A percentile compares a stretch with the other conserved stretches of the same genome.
Conservation (phyloP, 2,113 vertebrate species). For the Athene cunicularia region DNA sequence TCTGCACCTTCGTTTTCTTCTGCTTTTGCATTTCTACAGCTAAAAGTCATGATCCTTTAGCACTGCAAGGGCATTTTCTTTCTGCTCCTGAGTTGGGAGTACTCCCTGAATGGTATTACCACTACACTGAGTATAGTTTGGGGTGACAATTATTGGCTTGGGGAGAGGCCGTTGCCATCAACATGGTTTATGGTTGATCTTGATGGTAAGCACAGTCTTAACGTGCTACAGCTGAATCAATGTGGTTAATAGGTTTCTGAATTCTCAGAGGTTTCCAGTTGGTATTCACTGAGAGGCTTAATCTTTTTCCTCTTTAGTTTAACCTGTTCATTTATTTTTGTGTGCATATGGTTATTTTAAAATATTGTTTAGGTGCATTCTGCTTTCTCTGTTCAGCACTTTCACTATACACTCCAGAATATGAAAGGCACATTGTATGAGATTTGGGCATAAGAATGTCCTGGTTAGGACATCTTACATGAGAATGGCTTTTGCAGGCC, state of each 20-base stretch:
- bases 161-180: neutral
- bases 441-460: neutral
- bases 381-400: neutral
- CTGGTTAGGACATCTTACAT: neutral
- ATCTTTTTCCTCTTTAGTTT: neutral
- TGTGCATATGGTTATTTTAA: neutral
- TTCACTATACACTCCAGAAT: neutral
- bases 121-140: neutral
- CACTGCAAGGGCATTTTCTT: neutral
- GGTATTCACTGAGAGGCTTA: neutral
- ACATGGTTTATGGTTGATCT: neutral
- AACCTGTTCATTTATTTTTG: neutral
- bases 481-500: neutral
- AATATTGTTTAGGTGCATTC: neutral
- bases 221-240: neutral
- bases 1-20: neutral
- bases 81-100: neutral
- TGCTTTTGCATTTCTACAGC: neutral
- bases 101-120: neutral
- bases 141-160: neutral
- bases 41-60: neutral
- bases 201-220: neutral
- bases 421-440: neutral
- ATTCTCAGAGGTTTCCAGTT: neutral
- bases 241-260: neutral